Conservation (phyloP, 2,113 vertebrate genomes). For the Malurus melanocephalus region DNA sequence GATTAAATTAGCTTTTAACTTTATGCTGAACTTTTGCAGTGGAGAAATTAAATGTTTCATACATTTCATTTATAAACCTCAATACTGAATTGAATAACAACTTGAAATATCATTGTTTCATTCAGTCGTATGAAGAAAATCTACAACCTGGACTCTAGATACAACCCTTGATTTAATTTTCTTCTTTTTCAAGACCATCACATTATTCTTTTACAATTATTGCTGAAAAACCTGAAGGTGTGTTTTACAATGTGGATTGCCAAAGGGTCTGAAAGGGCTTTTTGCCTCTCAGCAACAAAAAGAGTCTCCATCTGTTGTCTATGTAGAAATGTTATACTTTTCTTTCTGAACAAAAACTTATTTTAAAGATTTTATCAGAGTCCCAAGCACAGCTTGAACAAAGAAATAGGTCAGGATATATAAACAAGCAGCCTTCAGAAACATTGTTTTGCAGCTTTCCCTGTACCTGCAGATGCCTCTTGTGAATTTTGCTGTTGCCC, state of each 20-base stretch:
- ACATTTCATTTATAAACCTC: not conserved
- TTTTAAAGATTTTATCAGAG: not conserved
- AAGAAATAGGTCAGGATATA: not conserved
- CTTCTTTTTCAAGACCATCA: not conserved
- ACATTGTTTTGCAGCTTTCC: not conserved
- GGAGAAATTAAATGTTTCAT: not conserved
- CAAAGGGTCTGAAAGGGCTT: not conserved
- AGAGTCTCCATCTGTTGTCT: not conserved
- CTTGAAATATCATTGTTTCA: not conserved
- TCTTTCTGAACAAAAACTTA: not conserved
- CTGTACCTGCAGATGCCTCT: not conserved
- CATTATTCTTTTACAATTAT: not conserved
- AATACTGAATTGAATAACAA: not conserved
- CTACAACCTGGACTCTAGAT: not conserved
- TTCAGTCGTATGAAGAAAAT: not conserved
- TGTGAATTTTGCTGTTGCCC: not conserved
- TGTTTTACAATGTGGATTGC: not conserved
- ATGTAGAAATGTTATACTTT: not conserved
- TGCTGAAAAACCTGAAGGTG: not conserved
- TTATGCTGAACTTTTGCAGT: not conserved
- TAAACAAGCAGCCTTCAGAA: slow-evolving; percentile 8
- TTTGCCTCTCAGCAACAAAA: not conserved
- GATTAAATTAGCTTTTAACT: not conserved
- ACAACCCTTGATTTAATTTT: not conserved
- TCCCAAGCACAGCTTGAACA: not conserved